A percentile compares a stretch with the other conserved stretches of the same genome.
Evolutionary conservation across 2,797 vertebrate species (phyloP).

Genomic region (Vespertilio murinus): DNA sequence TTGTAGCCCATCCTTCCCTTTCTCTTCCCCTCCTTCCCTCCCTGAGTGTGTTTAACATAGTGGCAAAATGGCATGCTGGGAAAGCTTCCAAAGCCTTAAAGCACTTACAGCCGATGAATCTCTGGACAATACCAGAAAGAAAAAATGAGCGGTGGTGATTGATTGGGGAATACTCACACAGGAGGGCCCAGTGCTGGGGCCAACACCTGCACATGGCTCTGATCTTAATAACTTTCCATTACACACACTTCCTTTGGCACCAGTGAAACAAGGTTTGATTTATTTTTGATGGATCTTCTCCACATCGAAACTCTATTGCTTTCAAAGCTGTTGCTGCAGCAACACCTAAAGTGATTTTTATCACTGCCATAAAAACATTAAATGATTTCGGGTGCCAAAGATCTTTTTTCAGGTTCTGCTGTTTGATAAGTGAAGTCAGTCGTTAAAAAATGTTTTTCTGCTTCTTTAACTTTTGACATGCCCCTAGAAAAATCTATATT

Average conservation of each 20-base stretch:
- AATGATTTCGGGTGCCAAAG: conserved; percentile 79
- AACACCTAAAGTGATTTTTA: conserved; percentile 82
- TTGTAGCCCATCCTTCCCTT: background rate
- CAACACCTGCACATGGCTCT: conserved; percentile 54
- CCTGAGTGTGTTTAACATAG: conserved; percentile 7
- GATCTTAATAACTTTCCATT: conserved; percentile 82
- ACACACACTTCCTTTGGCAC: conserved; percentile 76
- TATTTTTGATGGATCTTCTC: conserved; percentile 84
- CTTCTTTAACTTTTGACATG: conserved; percentile 78
- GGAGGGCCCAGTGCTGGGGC: conserved; percentile 64
- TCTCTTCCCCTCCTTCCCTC: too few relatives aligned
- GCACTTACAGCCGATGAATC: conserved; percentile 55
- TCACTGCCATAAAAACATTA: conserved; percentile 81
- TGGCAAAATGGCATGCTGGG: conserved; percentile 50
- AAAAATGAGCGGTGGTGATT: conserved; percentile 66
- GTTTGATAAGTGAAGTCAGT: conserved; percentile 75
- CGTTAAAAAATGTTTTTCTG: conserved; percentile 74
- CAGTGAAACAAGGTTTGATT: conserved; percentile 82
- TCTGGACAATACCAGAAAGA: conserved; percentile 57
- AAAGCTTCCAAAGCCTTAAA: conserved; percentile 63
- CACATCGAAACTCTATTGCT: conserved; percentile 77
- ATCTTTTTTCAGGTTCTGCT: conserved; percentile 69
- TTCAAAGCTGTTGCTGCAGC: conserved; percentile 77
- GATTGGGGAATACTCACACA: conserved; percentile 68
- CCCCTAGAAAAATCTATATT: conserved; percentile 71